Conservation (phyloP, 1,140 invertebrate species). For the Zelostemma sp. region DNA sequence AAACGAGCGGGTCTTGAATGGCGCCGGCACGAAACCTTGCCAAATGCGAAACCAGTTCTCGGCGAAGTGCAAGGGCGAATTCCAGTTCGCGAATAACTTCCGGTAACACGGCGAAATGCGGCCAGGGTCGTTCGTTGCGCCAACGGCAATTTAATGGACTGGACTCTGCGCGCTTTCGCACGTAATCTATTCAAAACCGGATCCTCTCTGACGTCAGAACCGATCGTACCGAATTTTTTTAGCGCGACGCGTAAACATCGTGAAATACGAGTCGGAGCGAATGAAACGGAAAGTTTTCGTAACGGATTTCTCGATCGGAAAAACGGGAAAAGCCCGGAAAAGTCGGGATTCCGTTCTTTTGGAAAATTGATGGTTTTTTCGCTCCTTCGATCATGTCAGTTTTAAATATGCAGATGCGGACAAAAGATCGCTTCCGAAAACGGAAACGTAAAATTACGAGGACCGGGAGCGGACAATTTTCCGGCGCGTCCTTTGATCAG, state of each 20-base stretch:
- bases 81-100: slow-evolving; percentile 53
- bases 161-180: slow-evolving; percentile 31
- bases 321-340: no score
- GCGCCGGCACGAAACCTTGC: slow-evolving; percentile 42
- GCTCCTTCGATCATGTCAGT: no score
- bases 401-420: no score
- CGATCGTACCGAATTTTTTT: slow-evolving; percentile 14
- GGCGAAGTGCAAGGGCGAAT: slow-evolving; percentile 44
- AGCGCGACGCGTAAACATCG: slow-evolving; percentile 25
- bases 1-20: no score
- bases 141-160: slow-evolving; percentile 37
- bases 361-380: no score
- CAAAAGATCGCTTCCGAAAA: no score
- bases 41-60: slow-evolving; percentile 41
- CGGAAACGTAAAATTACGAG: no score
- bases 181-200: slow-evolving; percentile 35
- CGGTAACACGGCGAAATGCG: slow-evolving; percentile 42
- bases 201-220: slow-evolving; percentile 33
- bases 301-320: no score
- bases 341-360: no score
- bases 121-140: slow-evolving; percentile 41
- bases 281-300: slow-evolving; percentile 11
- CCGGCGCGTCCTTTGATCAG: no score
- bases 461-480: no score
- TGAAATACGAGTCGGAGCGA: slow-evolving; percentile 19